These are phyloP conservation scores for Medauroidea extradentata DNA, from an alignment of 1,140 invertebrate species.

Conservation along the genomic window DNA sequence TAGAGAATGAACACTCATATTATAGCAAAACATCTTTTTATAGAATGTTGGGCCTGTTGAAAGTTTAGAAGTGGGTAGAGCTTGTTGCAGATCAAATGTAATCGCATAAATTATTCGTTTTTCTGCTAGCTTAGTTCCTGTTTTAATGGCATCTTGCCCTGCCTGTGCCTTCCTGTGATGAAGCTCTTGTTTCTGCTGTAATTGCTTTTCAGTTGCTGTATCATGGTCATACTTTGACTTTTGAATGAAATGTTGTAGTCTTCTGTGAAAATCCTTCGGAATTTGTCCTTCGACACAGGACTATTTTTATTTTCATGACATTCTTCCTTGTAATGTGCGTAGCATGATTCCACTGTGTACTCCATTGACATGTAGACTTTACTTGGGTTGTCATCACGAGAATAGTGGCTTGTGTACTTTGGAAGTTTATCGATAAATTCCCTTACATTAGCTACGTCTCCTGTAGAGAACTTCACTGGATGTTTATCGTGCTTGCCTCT, in stretches of 20 bases:
- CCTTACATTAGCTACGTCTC: neutral
- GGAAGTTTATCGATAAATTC: neutral
- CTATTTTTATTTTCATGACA: neutral
- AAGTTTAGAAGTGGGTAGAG: constrained; percentile 9
- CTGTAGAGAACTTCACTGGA: neutral
- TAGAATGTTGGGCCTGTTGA: constrained; percentile 16
- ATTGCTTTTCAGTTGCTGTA: neutral
- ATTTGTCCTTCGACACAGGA: constrained; percentile 1
- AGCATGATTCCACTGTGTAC: constrained; percentile 6
- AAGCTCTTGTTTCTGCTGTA: constrained; percentile 1
- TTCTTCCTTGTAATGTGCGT: neutral
- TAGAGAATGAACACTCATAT: no score
- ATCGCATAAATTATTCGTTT: neutral
- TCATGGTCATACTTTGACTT: neutral
- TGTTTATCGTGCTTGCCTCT: neutral
- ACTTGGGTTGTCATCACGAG: neutral
- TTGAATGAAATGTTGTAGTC: neutral
- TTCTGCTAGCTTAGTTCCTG: neutral
- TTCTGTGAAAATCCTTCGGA: constrained; percentile 3
- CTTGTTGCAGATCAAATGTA: constrained; percentile 14
- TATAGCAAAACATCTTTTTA: constrained; percentile 14
- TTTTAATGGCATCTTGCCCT: neutral
- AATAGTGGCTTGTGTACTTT: constrained; percentile 4
- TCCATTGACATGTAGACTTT: constrained; percentile 12
- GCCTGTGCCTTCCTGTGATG: neutral